These are phyloP conservation scores for Halcyon chelicuti DNA, from an alignment of 2,797 vertebrate species.

Conservation along the genomic window DNA sequence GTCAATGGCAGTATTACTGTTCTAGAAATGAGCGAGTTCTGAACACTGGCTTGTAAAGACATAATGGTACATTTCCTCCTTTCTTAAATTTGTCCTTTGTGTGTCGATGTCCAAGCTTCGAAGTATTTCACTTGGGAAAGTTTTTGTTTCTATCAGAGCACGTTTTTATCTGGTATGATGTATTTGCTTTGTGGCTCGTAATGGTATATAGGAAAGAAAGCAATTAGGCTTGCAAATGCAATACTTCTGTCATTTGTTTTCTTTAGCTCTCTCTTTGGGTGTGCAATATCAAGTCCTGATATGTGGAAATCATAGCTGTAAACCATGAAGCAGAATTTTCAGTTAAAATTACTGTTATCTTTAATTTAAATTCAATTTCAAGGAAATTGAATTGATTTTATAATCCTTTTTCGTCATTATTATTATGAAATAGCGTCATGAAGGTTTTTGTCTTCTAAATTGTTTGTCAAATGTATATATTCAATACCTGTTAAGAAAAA, in stretches of 20 bases:
- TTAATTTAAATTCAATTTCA: not conserved
- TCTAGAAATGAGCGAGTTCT: not conserved
- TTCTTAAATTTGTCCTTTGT: not conserved
- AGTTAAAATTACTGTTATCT: not conserved
- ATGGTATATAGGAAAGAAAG: not conserved
- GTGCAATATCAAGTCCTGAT: not conserved
- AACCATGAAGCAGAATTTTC: not conserved
- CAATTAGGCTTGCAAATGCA: not conserved
- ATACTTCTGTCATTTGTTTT: not conserved
- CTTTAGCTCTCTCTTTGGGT: not conserved
- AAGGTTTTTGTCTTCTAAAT: not conserved
- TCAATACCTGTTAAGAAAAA: not conserved
- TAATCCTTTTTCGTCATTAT: not conserved
- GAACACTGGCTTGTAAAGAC: not conserved
- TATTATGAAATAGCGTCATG: not conserved
- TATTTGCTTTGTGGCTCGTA: not conserved
- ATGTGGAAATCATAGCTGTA: not conserved
- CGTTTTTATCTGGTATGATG: not conserved
- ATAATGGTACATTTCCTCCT: not conserved
- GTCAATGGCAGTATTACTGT: not conserved
- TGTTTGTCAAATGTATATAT: not conserved
- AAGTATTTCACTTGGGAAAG: not conserved
- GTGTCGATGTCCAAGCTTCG: not conserved
- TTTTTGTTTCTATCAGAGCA: not conserved
- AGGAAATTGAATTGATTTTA: not conserved